phyloP scores from a whole-genome alignment of 1,140 invertebrate species.

The Atopsyche davidsoni region DNA sequence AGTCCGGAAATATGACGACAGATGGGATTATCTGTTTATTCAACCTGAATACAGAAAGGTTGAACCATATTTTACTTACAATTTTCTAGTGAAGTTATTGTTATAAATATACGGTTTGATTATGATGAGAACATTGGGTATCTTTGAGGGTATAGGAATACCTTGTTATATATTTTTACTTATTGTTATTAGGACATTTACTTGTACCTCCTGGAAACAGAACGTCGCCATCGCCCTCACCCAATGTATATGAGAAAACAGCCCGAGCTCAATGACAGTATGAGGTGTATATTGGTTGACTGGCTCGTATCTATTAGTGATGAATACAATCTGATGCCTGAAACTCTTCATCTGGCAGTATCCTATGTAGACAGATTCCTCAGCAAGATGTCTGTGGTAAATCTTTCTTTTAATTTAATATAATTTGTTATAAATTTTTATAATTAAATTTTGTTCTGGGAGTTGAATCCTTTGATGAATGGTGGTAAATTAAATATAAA shows the following conservation, averaged over 20 bases:
- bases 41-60: neutral
- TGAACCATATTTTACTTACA: neutral
- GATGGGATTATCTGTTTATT: neutral
- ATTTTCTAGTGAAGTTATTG: neutral
- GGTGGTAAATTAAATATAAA: too few relatives aligned
- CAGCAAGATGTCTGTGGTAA: constrained; percentile 56
- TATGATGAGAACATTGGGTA: too few relatives aligned
- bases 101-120: too few relatives aligned
- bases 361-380: constrained; percentile 63
- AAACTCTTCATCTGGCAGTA: constrained; percentile 59
- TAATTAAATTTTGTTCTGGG: too few relatives aligned
- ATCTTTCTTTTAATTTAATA: constrained; percentile 17
- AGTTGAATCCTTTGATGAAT: too few relatives aligned
- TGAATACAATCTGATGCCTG: constrained; percentile 52
- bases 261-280: constrained; percentile 47
- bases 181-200: constrained; percentile 22
- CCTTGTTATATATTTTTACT: too few relatives aligned
- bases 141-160: too few relatives aligned
- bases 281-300: constrained; percentile 56
- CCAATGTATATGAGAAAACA: constrained; percentile 61
- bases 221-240: constrained; percentile 38
- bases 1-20: constrained; percentile 11
- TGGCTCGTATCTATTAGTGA: constrained; percentile 58
- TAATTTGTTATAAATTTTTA: too few relatives aligned
- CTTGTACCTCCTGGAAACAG: constrained; percentile 18